phyloP scores from a whole-genome alignment of 2,888 invertebrate genomes.

The Danaus chrysippus region DNA sequence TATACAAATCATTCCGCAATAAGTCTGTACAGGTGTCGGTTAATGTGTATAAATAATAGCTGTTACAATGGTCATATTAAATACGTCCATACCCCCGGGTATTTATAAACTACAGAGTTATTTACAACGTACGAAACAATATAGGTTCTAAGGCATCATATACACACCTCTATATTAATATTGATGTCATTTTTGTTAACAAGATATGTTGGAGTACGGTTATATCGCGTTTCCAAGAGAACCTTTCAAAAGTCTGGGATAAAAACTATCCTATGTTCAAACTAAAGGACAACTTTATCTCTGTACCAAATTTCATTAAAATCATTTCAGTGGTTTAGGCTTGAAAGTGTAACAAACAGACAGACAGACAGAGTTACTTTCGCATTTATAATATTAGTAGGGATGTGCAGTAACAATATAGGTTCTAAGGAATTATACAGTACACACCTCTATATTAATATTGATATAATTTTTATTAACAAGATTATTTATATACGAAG shows the following conservation, averaged over 20 bases:
- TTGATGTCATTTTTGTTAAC: too few species aligned
- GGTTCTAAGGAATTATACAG: slow-evolving; percentile 67
- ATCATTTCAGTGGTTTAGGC: too few species aligned
- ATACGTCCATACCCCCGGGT: slow-evolving; percentile 41
- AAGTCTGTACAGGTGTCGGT: slow-evolving; percentile 16
- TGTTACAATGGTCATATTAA: slow-evolving; percentile 21
- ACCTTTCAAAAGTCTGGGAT: too few species aligned
- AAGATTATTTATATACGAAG: too few species aligned
- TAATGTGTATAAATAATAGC: slow-evolving; percentile 21
- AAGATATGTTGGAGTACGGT: slow-evolving; percentile 45
- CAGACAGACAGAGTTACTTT: too few species aligned
- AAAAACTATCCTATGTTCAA: too few species aligned
- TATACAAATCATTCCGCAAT: background rate
- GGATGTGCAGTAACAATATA: slow-evolving; percentile 29
- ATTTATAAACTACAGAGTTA: slow-evolving; percentile 59
- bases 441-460: slow-evolving; percentile 54
- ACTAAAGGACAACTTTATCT: too few species aligned
- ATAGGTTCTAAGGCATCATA: slow-evolving; percentile 62
- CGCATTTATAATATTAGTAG: too few species aligned
- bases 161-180: slow-evolving; percentile 54
- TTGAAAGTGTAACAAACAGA: too few species aligned
- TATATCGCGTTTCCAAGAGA: too few species aligned
- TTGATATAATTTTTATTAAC: too few species aligned
- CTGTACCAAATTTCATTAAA: too few species aligned
- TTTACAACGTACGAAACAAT: slow-evolving; percentile 66